Percentiles rank a stretch among this genome's conserved stretches.
phyloP scores from a whole-genome alignment of 1,140 invertebrate species.

The Myzus persicae region DNA sequence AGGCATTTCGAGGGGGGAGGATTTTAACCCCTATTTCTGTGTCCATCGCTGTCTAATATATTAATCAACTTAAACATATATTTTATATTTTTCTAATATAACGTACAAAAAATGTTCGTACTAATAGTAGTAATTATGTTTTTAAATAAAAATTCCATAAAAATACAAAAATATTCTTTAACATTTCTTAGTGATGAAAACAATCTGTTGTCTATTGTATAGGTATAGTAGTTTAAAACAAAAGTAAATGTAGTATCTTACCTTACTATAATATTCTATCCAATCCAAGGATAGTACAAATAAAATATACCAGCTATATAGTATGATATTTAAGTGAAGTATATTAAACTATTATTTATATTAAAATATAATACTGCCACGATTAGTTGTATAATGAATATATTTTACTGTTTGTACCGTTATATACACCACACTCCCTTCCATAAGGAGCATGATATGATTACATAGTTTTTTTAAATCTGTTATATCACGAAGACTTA shows the following conservation, averaged over 20 bases:
- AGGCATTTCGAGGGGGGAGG: too few species aligned
- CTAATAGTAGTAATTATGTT: too few species aligned
- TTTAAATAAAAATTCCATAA: too few species aligned
- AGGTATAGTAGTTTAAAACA: not conserved
- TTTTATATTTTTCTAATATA: too few species aligned
- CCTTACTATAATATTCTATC: not conserved
- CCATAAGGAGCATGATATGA: not conserved
- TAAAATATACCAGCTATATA: not conserved
- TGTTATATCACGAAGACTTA: constrained; percentile 44
- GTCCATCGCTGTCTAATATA: too few species aligned
- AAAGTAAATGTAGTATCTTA: not conserved
- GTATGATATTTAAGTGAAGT: not conserved
- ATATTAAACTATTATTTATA: not conserved
- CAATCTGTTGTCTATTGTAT: not conserved
- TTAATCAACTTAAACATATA: too few species aligned
- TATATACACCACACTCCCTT: not conserved
- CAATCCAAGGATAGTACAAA: not conserved
- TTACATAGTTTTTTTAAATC: constrained; percentile 24
- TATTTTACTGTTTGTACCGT: not conserved
- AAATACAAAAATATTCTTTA: too few species aligned
- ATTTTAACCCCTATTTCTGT: too few species aligned
- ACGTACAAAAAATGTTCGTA: too few species aligned
- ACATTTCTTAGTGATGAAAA: not conserved
- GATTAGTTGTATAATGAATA: not conserved
- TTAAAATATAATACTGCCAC: not conserved